Percentiles rank a stretch among this genome's conserved stretches.
phyloP scores from a whole-genome alignment of 2,888 invertebrate species.

The Iselma pallidipennis region DNA sequence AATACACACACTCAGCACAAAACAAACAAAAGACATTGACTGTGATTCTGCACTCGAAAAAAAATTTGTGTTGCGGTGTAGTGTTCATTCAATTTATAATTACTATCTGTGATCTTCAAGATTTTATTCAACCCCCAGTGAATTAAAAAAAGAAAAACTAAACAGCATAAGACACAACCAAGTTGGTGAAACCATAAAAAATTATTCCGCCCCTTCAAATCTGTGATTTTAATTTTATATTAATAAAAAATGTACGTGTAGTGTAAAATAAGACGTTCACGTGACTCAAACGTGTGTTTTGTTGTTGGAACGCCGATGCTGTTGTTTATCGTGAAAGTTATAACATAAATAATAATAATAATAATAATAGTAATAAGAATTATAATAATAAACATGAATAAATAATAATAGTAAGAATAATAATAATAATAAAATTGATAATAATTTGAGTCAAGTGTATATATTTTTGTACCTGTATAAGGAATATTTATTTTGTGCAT shows the following conservation, averaged over 20 bases:
- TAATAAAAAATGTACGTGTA: conserved; percentile 7
- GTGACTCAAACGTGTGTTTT: conserved; percentile 25
- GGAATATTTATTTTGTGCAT: conserved; percentile 56
- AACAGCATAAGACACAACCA: neutral
- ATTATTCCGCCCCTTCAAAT: no score
- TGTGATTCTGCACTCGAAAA: neutral
- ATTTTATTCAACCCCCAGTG: conserved; percentile 30
- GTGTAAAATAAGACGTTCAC: conserved; percentile 24
- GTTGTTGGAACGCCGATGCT: conserved; percentile 12
- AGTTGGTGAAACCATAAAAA: conserved; percentile 15
- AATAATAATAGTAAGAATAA: neutral
- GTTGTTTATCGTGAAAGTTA: conserved; percentile 30
- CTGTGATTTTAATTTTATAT: conserved; percentile 51
- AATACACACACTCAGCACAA: conserved; percentile 1
- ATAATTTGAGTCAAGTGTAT: conserved; percentile 48
- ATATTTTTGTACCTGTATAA: conserved; percentile 57
- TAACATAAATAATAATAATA: conserved; percentile 25
- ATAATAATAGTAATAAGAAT: conserved; percentile 6
- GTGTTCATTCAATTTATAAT: conserved; percentile 1
- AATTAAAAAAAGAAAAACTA: neutral
- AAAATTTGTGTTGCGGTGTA: conserved; percentile 3
- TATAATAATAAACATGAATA: neutral
- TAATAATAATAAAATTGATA: neutral
- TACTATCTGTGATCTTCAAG: conserved; percentile 24
- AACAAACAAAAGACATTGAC: neutral